phyloP scores from a whole-genome alignment of 2,113 vertebrate genomes.

The Psilopsiagon aymara region DNA sequence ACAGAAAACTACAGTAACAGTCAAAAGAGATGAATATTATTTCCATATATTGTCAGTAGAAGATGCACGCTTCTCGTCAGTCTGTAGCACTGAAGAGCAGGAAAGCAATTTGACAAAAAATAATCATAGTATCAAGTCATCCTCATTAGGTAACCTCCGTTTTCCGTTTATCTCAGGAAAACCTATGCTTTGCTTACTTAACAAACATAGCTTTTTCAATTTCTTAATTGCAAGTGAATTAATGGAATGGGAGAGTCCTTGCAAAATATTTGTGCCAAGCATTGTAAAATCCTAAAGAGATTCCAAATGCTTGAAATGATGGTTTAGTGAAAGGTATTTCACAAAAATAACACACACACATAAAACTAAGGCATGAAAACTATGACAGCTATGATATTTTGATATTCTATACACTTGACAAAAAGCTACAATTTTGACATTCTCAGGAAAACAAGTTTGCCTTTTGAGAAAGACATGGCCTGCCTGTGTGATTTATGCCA shows the following conservation, averaged over 20 bases:
- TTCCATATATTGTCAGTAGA: neutral
- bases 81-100: neutral
- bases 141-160: neutral
- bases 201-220: neutral
- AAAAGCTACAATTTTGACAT: neutral
- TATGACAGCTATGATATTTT: neutral
- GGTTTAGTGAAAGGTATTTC: neutral
- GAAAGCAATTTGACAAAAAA: neutral
- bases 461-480: neutral
- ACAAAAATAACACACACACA: neutral
- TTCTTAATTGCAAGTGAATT: neutral
- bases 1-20: neutral
- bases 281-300: neutral
- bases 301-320: neutral
- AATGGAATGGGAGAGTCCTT: neutral
- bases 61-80: neutral
- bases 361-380: neutral
- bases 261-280: neutral
- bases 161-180: neutral
- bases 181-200: neutral
- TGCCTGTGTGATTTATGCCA: accelerated
- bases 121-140: neutral
- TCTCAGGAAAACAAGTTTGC: neutral
- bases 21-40: neutral
- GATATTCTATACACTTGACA: neutral